Evolutionary conservation across 2,113 vertebrate species (phyloP), one percentile per base, ranked within the genome.

Genomic region (Perca schrenkii): DNA sequence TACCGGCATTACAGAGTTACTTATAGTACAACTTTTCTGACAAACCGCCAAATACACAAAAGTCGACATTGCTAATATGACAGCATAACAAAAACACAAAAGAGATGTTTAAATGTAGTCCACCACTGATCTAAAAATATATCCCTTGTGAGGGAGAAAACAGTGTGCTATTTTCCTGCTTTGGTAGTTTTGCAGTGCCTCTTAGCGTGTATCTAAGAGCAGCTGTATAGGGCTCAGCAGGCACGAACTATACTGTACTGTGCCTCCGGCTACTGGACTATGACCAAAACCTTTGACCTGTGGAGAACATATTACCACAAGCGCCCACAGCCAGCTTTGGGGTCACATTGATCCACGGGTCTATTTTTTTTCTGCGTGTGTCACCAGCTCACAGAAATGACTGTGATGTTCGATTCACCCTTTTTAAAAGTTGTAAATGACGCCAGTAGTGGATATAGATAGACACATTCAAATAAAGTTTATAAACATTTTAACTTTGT

Each of bases 51-150:
- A 84, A 71, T 31, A 21, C 68, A 63, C 10, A 74, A 74, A 74
- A 76, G 83, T 53, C 52, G 10, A 71, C 81, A 40, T 14, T 3
- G 22, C 82, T 63, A 77, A 71, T 72, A 67, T 66, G 84, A 83
- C 78, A 73, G 80, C 12, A 1, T 25, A 47, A 72, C 52, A 78
- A 78, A 88, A 90, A 86, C 43, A 86, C 43, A 87, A 86, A 86
- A 80, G 28, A 43, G 79, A 71, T 43, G 73, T 74, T 83, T 87
- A 89, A 89, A 92, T 91, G 84, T 90, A 91, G 90, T 28, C 61
- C 31, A 16, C n/a, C 67, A 49, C 66, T 86, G 84, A 88, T 90
- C 89, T 91, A 91, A 86, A 91, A 93, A 89, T 91, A 90, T 63
- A n/a, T 68, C 78, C 57, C 69, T 79, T 16, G 67, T 54, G 69